A percentile compares a stretch with the other conserved stretches of the same genome.
These are phyloP conservation scores for Capitulum mitella DNA, from an alignment of 2,888 invertebrate genomes.

Conservation along the genomic window DNA sequence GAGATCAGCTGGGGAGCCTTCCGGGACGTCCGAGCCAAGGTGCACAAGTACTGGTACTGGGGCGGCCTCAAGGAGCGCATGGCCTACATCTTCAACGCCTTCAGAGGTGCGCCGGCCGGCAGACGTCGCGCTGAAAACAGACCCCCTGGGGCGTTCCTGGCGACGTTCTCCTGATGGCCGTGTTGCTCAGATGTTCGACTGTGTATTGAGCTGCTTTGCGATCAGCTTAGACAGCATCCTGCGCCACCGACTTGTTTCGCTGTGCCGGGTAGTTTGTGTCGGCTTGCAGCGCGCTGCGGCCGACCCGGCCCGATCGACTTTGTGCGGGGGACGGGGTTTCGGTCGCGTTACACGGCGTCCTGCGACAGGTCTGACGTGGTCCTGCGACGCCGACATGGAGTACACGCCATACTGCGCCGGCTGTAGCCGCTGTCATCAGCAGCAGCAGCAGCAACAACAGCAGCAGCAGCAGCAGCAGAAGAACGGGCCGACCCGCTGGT, in stretches of 20 bases:
- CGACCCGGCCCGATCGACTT: too few species aligned
- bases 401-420: slow-evolving; percentile 74
- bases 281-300: too few species aligned
- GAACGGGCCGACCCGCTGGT: background rate
- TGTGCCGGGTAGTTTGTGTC: too few species aligned
- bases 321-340: too few species aligned
- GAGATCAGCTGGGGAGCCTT: slow-evolving; percentile 78
- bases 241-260: too few species aligned
- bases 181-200: too few species aligned
- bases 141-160: too few species aligned
- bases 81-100: slow-evolving; percentile 57
- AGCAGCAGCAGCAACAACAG: slow-evolving; percentile 39
- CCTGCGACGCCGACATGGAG: slow-evolving; percentile 60
- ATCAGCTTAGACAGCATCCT: too few species aligned
- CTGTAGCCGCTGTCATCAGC: slow-evolving; percentile 62
- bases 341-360: too few species aligned
- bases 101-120: slow-evolving; percentile 30
- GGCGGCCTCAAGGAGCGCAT: slow-evolving; percentile 67
- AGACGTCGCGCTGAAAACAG: too few species aligned
- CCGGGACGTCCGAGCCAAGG: slow-evolving; percentile 64
- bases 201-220: too few species aligned
- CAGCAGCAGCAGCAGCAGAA: background rate
- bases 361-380: slow-evolving; percentile 56
- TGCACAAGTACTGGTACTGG: slow-evolving; percentile 83
- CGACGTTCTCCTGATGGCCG: too few species aligned